Conservation (phyloP, 2,888 invertebrate species). For the Diaperis boleti region DNA sequence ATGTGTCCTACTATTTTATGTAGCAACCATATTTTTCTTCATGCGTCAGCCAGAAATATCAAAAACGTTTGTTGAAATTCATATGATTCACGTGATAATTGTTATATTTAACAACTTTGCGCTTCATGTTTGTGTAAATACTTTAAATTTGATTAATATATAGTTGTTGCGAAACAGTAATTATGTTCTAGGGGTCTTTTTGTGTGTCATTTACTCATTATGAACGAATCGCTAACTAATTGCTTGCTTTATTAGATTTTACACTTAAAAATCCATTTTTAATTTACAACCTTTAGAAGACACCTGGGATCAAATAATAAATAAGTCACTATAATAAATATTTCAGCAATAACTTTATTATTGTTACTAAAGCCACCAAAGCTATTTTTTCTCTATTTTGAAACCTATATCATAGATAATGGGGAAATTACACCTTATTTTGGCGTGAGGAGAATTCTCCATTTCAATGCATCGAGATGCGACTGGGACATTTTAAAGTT, state of each 20-base stretch:
- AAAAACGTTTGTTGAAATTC: too few species aligned
- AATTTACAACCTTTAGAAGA: background rate
- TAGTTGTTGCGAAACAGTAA: background rate
- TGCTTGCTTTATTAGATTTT: background rate
- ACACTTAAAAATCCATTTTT: background rate
- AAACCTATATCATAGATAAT: too few species aligned
- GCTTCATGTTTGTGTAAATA: background rate
- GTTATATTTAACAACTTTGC: background rate
- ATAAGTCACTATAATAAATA: slow-evolving; percentile 5
- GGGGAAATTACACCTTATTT: too few species aligned
- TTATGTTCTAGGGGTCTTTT: background rate
- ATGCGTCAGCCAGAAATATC: background rate
- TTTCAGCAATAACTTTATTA: background rate
- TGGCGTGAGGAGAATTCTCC: too few species aligned
- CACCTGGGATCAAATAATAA: slow-evolving; percentile 13
- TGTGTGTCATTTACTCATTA: too few species aligned
- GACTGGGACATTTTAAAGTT: too few species aligned
- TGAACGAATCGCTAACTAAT: background rate
- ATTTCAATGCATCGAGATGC: too few species aligned
- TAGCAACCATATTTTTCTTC: background rate
- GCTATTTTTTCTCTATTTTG: too few species aligned
- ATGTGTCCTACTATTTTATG: too few species aligned
- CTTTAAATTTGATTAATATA: background rate
- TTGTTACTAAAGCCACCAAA: slow-evolving; percentile 2
- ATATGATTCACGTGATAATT: background rate